Percentiles rank a stretch among this genome's conserved stretches.
Evolutionary conservation across 2,888 invertebrate species (phyloP).

Genomic region (Apodemia mormo): DNA sequence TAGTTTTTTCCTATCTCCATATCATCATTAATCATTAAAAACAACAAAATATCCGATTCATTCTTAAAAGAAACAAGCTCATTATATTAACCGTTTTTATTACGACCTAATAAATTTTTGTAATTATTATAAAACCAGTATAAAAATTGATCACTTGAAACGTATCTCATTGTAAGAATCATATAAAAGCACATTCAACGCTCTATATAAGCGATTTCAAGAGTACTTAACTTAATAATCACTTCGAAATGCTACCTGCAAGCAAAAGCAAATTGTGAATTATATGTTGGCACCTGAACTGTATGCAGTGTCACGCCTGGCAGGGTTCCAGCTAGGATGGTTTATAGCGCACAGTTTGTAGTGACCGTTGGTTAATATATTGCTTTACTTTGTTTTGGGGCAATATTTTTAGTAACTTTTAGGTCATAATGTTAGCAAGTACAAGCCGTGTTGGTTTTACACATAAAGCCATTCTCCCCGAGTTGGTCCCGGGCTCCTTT

Average conservation of each 20-base stretch:
- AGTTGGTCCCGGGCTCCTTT: too few relatives aligned
- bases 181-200: neutral
- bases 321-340: constrained; percentile 3
- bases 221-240: constrained; percentile 11
- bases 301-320: constrained; percentile 10
- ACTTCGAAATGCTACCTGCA: constrained; percentile 10
- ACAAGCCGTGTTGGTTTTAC: neutral
- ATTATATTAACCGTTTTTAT: too few relatives aligned
- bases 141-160: too few relatives aligned
- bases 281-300: constrained; percentile 12
- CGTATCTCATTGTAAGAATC: neutral
- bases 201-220: neutral
- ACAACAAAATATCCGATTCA: too few relatives aligned
- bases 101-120: too few relatives aligned
- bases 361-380: constrained; percentile 8
- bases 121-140: too few relatives aligned
- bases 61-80: too few relatives aligned
- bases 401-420: neutral
- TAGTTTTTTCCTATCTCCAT: too few relatives aligned
- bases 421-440: neutral
- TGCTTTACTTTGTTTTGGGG: neutral
- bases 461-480: too few relatives aligned
- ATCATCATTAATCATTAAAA: too few relatives aligned
- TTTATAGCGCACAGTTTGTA: constrained; percentile 15
- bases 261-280: constrained; percentile 15